Percentiles rank a stretch among this genome's conserved stretches.
phyloP scores from a whole-genome alignment of 2,888 invertebrate genomes.

The Brachyptera risi region DNA sequence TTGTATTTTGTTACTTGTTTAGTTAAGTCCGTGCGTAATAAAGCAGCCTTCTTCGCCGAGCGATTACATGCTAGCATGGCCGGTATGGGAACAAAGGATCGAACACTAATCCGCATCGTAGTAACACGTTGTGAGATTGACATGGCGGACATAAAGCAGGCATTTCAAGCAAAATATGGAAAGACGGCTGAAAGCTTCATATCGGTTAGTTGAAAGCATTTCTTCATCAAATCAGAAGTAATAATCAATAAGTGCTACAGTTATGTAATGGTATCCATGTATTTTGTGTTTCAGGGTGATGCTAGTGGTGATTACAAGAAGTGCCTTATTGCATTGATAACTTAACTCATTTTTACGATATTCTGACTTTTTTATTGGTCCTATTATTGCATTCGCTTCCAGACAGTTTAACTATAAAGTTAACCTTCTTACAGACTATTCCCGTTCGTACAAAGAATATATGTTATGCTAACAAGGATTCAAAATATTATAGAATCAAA shows the following conservation, averaged over 20 bases:
- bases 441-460: no score
- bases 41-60: constrained; percentile 80
- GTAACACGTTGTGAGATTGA: constrained; percentile 82
- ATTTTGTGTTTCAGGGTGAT: constrained; percentile 62
- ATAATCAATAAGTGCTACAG: background rate
- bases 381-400: no score
- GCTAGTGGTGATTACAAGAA: constrained; percentile 86
- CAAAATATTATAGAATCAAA: no score
- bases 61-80: constrained; percentile 84
- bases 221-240: constrained; percentile 17
- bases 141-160: constrained; percentile 76
- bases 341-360: background rate
- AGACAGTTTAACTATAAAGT: no score
- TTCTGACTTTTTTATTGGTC: no score
- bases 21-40: constrained; percentile 75
- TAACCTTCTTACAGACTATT: no score
- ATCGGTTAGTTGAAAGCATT: constrained; percentile 53
- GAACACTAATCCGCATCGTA: constrained; percentile 77
- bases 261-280: no score
- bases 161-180: constrained; percentile 69
- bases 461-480: no score
- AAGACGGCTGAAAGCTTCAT: constrained; percentile 76
- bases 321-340: constrained; percentile 66
- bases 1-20: no score
- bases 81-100: constrained; percentile 85